phyloP scores from a whole-genome alignment of 2,888 invertebrate genomes.

The Andrena bucephala region DNA sequence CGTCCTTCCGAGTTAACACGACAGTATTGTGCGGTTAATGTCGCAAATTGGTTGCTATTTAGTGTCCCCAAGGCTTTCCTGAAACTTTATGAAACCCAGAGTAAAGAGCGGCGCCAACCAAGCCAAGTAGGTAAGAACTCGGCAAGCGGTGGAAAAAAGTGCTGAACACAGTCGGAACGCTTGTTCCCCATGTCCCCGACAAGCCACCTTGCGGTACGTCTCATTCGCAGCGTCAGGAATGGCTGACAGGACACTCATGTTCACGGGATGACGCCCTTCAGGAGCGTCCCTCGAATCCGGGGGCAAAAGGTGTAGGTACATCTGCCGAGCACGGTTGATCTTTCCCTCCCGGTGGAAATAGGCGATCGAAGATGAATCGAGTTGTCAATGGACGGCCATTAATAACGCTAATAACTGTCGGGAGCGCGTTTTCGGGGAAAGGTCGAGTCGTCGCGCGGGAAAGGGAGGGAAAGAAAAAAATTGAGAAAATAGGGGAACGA shows the following conservation, averaged over 20 bases:
- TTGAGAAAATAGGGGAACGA: conserved; percentile 39
- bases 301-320: conserved; percentile 52
- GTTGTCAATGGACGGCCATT: conserved; percentile 79
- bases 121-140: background rate
- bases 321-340: conserved; percentile 66
- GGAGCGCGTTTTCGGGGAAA: conserved; percentile 72
- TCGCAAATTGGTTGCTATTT: no score
- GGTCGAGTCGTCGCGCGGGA: conserved; percentile 48
- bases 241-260: conserved; percentile 4
- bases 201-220: conserved; percentile 17
- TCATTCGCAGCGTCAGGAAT: conserved; percentile 2
- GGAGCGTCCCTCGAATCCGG: conserved; percentile 50
- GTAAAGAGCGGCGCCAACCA: no score
- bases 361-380: conserved; percentile 71
- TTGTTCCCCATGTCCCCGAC: conserved; percentile 9
- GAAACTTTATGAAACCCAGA: no score
- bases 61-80: no score
- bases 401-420: conserved; percentile 83
- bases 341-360: conserved; percentile 61
- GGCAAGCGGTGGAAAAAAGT: background rate
- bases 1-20: no score
- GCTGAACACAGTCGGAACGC: background rate
- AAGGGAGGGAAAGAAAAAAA: conserved; percentile 26
- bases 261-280: conserved; percentile 44
- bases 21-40: no score